Base-by-base conservation (phyloP, 2,888 invertebrate species). In the Polydesmus complanatus region DNA sequence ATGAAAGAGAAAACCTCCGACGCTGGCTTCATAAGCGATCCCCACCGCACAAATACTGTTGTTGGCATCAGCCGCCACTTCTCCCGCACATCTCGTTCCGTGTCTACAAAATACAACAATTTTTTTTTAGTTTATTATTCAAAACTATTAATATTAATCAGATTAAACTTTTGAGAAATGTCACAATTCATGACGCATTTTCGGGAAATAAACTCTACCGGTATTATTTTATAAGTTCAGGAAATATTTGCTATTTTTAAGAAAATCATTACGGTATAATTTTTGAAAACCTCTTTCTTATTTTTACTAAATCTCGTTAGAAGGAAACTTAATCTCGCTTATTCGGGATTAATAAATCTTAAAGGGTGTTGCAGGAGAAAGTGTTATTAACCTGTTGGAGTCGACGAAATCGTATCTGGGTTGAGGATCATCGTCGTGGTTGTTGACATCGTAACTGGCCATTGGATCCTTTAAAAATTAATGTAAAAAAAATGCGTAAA, bases 401-500 rank as follows among this genome's bases (percentile, higher is more conserved):
- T 97, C 95, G 60, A 91, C 85, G 80, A 91, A 83, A 74, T 97
- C 97, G 74, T 98, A 98, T 65, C 96, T 83, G 0, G 97, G 97
- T 82, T 91, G 93, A 0, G 97, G 97, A 75, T 98, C 94, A 1
- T 86, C 82, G 74, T 98, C 97, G 72, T 93, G 88, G 65, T 86
- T 88, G 73, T 98, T 97, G 52, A 97, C 95, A 77, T 97, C 97
- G 74, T 91, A 96, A 48, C 95, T 95, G 49, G 96, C 96, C 75
- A 86, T 81, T 0, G 89, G 88, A 75, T 97, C 95, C 91, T 96
- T 11, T n/a, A 5, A 21, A 21, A 21, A 21, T 5, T 47, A n/a
- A 14, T 47, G 48, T 47, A n/a, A n/a, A n/a, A n/a, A n/a, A n/a
- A n/a, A n/a, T n/a, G n/a, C n/a, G n/a, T n/a, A n/a, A n/a, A n/a